Evolutionary conservation across 30 jellyfish, hydroid and myxozoan species (phyloP).

Genomic region (Aurelia sp.): DNA sequence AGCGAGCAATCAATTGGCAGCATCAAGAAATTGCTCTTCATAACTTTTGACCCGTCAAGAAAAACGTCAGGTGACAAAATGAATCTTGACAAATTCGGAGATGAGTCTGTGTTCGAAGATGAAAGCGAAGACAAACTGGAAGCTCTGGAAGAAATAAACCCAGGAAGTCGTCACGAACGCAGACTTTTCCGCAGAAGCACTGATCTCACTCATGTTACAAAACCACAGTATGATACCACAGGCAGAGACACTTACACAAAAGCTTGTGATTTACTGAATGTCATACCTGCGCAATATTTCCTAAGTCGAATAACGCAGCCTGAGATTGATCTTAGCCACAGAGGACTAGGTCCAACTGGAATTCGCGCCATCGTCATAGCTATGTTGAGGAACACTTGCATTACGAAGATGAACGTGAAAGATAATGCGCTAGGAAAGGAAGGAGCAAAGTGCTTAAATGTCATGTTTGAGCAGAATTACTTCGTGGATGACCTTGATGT

Average conservation of each 20-base stretch:
- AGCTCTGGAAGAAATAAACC: no score
- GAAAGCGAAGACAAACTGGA: no score
- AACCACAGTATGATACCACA: slow-evolving; percentile 31
- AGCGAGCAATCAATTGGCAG: no score
- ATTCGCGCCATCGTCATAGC: slow-evolving; percentile 53
- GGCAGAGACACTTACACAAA: slow-evolving; percentile 42
- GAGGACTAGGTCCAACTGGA: slow-evolving; percentile 47
- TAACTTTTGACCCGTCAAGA: no score
- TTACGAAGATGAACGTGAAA: slow-evolving; percentile 27
- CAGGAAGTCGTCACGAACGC: no score
- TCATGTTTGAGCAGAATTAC: slow-evolving; percentile 49
- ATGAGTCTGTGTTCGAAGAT: no score
- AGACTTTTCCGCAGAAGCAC: neutral
- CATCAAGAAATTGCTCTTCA: no score
- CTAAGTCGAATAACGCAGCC: slow-evolving; percentile 22
- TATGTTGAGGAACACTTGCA: slow-evolving; percentile 38
- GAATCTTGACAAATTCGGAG: no score
- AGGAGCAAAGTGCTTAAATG: slow-evolving; percentile 23
- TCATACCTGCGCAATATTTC: slow-evolving; percentile 42
- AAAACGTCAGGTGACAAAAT: no score
- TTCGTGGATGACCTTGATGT: slow-evolving; percentile 33
- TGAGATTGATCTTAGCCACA: slow-evolving; percentile 40
- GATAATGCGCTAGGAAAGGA: slow-evolving; percentile 48
- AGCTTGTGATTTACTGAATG: slow-evolving; percentile 41
- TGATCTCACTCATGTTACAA: neutral